Base-by-base conservation (phyloP, 2,113 vertebrate genomes). In the Macrotus californicus region DNA sequence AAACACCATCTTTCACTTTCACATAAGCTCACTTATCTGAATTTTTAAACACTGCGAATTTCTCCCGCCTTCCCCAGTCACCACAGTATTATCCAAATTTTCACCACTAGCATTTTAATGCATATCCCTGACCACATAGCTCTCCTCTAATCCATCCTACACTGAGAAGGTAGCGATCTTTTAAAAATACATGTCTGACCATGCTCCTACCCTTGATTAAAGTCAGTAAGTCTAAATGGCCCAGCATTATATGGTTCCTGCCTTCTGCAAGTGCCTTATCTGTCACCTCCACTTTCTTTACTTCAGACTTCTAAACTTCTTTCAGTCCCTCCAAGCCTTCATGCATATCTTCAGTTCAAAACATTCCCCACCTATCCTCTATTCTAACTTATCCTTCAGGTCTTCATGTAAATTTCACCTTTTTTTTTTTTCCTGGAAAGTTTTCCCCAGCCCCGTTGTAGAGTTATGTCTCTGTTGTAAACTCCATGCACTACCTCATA, bases 1-100 rank as follows among this genome's bases (percentile, higher is more conserved):
- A 92, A 95, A 87, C 84, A 94, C 26, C 31, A 80, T 75, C 54
- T 89, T 96, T 73, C 18, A 50, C 80, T 89, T 93, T 52, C n/a
- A 56, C 48, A 61, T 77, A 69, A 89, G 34, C 80, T 91, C 41
- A 80, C 29, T 79, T 91, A 64, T 14, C 50, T 93, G 36, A 86
- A 95, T 88, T 66, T 66, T 43, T 29, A 69, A 76, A 46, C 54
- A 67, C 46, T 85, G 34, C 36, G 18, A 69, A 76, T 39, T 29
- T 24, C 14, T 36, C 24, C 36, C 15, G n/a, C 72, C 70, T 10
- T 86, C 72, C 4, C 16, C 46, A 75, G 22, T 39, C 54, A 81
- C 15, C 73, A 82, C 19, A 43, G 19, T 52, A 46, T 70, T 56
- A 75, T 34, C 46, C 46, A 46, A 48, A 84, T 43, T 75, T 77